Conservation (phyloP, 2,113 vertebrate species). For the Turnix velox region DNA sequence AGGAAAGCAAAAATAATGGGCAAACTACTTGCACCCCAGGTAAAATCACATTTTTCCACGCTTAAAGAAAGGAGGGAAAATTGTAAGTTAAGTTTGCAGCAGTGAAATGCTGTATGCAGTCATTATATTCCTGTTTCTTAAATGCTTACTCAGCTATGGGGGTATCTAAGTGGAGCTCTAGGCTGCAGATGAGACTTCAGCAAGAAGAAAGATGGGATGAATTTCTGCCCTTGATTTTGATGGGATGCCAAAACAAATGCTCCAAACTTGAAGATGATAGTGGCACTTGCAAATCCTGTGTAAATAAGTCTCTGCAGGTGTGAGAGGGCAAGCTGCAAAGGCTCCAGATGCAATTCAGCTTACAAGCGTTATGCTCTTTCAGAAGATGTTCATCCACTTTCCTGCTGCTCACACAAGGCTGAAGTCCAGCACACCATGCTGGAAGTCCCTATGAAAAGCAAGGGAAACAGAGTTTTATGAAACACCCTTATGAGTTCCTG, state of each 20-base stretch:
- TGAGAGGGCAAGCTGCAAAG: not conserved
- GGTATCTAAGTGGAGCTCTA: not conserved
- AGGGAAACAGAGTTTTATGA: not conserved
- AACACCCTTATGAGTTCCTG: not conserved
- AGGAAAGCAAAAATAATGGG: not conserved
- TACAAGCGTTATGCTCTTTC: not conserved
- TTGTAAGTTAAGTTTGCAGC: not conserved
- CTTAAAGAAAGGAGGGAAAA: not conserved
- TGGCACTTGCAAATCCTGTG: not conserved
- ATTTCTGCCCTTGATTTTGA: not conserved
- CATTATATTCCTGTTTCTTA: no score
- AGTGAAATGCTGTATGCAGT: not conserved
- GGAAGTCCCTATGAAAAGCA: not conserved
- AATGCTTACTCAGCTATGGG: no score
- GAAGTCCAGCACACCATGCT: not conserved
- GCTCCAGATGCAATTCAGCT: not conserved
- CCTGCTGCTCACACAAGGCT: not conserved
- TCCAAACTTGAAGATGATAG: not conserved
- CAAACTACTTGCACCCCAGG: not conserved
- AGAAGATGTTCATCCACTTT: fast-evolving
- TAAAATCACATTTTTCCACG: not conserved
- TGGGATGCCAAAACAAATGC: not conserved
- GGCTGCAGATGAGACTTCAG: not conserved
- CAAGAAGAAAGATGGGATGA: not conserved
- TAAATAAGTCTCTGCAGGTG: not conserved